phyloP scores from a whole-genome alignment of 2,888 invertebrate genomes.

The Serripes groenlandicus region DNA sequence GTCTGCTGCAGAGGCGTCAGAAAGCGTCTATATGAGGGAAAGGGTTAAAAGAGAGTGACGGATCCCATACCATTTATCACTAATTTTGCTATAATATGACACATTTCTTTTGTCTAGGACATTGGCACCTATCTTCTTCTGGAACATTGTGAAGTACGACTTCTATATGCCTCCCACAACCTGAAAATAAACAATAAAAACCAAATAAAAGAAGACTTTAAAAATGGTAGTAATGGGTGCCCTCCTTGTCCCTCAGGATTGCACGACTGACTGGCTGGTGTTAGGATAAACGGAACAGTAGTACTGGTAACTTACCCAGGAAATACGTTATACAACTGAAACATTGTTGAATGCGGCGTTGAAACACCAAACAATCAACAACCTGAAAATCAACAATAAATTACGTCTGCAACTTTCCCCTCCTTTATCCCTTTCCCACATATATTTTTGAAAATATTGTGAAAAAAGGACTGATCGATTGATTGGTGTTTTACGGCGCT shows the following conservation, averaged over 20 bases:
- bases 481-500: no score
- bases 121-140: slow-evolving; percentile 69
- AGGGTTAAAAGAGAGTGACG: no score
- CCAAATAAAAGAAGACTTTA: neutral
- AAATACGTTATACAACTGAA: neutral
- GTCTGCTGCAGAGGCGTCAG: no score
- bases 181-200: slow-evolving; percentile 37
- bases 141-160: slow-evolving; percentile 68
- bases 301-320: neutral
- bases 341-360: no score
- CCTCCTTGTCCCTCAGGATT: neutral
- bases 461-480: no score
- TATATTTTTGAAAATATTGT: no score
- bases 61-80: no score
- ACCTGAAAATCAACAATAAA: no score
- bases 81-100: slow-evolving; percentile 57
- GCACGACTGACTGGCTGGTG: neutral
- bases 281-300: neutral
- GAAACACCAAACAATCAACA: no score
- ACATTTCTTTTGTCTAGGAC: slow-evolving; percentile 56
- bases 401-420: no score
- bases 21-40: no score
- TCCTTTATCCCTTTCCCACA: no score
- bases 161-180: slow-evolving; percentile 73
- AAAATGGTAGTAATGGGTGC: neutral